Evolutionary conservation across 2,797 vertebrate species (phyloP).

Genomic region (Trachurus trachurus): DNA sequence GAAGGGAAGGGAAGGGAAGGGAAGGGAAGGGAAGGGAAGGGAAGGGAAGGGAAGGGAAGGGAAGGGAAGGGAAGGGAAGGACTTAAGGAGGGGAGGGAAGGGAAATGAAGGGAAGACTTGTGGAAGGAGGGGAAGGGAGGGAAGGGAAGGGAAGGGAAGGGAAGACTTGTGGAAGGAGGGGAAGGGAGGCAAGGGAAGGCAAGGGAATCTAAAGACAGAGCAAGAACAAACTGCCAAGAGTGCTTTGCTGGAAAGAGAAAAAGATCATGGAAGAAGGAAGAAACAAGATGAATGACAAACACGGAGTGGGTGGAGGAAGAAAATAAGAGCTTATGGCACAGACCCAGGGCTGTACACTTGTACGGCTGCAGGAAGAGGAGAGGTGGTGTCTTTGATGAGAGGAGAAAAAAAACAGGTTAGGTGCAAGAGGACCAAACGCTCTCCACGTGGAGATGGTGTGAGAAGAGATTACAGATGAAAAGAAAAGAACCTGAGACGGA

Average conservation of each 20-base stretch:
- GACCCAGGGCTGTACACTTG: conserved; percentile 38
- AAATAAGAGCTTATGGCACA: conserved; percentile 29
- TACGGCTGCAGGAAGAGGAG: conserved; percentile 13
- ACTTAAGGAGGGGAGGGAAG: not conserved
- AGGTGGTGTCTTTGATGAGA: conserved; percentile 48
- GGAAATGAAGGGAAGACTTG: not conserved
- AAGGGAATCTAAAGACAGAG: conserved; percentile 27
- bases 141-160: conserved; percentile 22
- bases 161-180: not conserved
- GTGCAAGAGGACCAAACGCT: conserved; percentile 33
- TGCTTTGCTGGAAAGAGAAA: not conserved
- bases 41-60: conserved; percentile 14
- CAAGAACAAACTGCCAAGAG: conserved; percentile 33
- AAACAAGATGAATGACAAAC: conserved; percentile 28
- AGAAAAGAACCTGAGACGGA: conserved; percentile 31
- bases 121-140: not conserved
- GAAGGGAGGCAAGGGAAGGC: conserved; percentile 19
- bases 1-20: not conserved
- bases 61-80: conserved; percentile 16
- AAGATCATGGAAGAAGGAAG: conserved; percentile 8
- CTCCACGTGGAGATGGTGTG: conserved; percentile 13
- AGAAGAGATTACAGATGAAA: conserved; percentile 56
- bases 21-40: conserved; percentile 19
- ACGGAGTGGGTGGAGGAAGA: conserved; percentile 37
- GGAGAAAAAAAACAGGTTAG: conserved; percentile 34